Evolutionary conservation across 2,888 invertebrate species (phyloP), one percentile per base, ranked within the genome.

Genomic region (Cryptocephalus primarius): DNA sequence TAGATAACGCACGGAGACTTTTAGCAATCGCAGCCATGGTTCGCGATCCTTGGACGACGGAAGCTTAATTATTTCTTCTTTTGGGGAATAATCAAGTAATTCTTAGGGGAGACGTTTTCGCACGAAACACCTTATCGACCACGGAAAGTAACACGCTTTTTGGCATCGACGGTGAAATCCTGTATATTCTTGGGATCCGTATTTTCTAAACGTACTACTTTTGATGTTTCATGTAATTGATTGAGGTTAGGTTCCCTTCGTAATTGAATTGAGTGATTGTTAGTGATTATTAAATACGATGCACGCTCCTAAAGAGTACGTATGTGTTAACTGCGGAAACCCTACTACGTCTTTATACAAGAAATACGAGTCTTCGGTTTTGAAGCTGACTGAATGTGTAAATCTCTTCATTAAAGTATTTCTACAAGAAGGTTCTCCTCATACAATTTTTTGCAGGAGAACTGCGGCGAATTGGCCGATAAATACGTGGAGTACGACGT

Each of bases 401-500:
- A 73, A 82, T 76, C 32, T 42, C 11, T 46, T 6, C 8, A n/a
- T n/a, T n/a, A 38, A 33, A 33, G 45, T 11, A 43, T 45, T 39
- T 51, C 13, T 43, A 31, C 42, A 47, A 13, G 33, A 22, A 36
- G 11, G 39, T 36, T 11, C n/a, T 12, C 8, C 2, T 40, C 11
- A 42, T 33, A 36, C 47, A 33, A 40, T 45, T 45, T 47, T 45
- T 64, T 71, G 63, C 59, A 93, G 93, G 78, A 76, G 9, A 74
- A 75, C 51, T 94, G 94, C 64, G 79, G 80, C 42, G 73, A 78
- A 40, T 68, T 83, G 10, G 88, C 88, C 1, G 94, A 94, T 67
- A 90, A 90, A 66, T 94, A 93, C 63, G 82, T 93, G 49, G 93
- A 94, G 70, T 91, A 87, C 67, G 94, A 94, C 63, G 78, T 83